Evolutionary conservation across 2,888 invertebrate genomes (phyloP), one percentile per base, ranked within the genome.

Genomic region (Cheilosia urbana): DNA sequence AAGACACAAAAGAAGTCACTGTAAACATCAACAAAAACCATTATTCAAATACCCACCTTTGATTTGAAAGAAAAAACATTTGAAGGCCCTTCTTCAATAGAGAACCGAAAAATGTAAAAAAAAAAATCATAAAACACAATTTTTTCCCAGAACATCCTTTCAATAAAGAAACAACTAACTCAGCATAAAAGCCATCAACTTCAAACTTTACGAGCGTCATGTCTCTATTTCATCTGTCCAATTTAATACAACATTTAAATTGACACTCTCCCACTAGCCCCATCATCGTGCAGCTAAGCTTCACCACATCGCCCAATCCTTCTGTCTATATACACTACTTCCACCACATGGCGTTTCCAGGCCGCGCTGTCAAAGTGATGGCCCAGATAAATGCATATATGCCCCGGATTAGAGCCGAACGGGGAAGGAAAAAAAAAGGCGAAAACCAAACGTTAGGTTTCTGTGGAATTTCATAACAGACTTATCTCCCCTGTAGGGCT

Each of bases 401-500:
- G 78, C 40, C 49, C 42, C 34, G 42, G 72, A 72, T 72, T 66
- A 72, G 58, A 53, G 51, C 34, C 40, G n/a, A 17, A 11, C 1
- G 37, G 57, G 4, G 49, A 51, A 40, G n/a, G n/a, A n/a, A n/a
- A 58, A 30, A 65, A 42, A 42, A 17, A 15, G 11, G 13, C 21
- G 47, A 19, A 40, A 21, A 42, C 15, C 58, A 15, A 77, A 13
- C 63, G 71, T 66, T 72, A n/a, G 51, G 17, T 51, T 72, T 53
- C 51, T 68, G 47, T 68, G 51, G 47, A 75, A 21, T 68, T 68
- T 75, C 65, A 75, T 80, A 80, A 80, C 53, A 73, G 80, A 75
- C 75, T 75, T 80, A 80, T 80, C 75, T 80, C 75, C 66, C 75
- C 80, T 80, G 66, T 68, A 80, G 80, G 80, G 75, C 75, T 80